A percentile compares a stretch with the other conserved stretches of the same genome.
These are phyloP conservation scores for Piprites chloris DNA, from an alignment of 2,113 vertebrate genomes.

Conservation along the genomic window DNA sequence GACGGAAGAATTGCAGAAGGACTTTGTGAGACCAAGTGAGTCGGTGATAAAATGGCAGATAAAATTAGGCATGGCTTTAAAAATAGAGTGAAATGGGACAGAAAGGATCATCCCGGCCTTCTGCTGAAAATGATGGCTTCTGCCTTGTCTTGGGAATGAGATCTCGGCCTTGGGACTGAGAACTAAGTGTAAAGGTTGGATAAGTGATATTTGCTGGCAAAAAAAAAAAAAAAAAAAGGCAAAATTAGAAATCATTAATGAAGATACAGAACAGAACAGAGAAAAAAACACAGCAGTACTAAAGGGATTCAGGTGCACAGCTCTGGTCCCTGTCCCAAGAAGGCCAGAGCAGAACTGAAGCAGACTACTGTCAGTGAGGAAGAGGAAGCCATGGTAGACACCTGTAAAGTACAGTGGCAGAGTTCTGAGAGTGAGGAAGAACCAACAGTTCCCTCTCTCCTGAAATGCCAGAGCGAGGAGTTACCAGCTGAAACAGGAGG, in stretches of 20 bases:
- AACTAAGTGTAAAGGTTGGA: background rate
- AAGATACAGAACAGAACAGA: background rate
- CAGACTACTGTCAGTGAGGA: background rate
- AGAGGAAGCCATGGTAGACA: background rate
- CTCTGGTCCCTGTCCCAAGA: background rate
- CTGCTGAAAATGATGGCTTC: background rate
- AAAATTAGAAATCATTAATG: background rate
- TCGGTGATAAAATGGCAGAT: background rate
- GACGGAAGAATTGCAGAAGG: background rate
- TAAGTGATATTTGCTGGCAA: background rate
- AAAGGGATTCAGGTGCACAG: too few relatives aligned
- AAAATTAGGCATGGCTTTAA: background rate
- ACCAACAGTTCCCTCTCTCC: background rate
- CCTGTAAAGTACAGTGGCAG: fast-evolving
- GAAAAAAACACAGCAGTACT: background rate
- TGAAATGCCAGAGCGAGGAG: background rate
- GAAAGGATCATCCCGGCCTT: background rate
- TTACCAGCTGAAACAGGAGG: background rate
- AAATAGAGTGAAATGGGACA: background rate
- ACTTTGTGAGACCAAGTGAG: background rate
- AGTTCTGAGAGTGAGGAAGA: background rate
- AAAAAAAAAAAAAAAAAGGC: background rate
- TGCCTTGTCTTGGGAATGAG: background rate
- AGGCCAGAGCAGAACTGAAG: background rate
- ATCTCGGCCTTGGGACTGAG: background rate